These are phyloP conservation scores for Drosophila leontia DNA, from an alignment of 1,140 invertebrate genomes.

Conservation along the genomic window DNA sequence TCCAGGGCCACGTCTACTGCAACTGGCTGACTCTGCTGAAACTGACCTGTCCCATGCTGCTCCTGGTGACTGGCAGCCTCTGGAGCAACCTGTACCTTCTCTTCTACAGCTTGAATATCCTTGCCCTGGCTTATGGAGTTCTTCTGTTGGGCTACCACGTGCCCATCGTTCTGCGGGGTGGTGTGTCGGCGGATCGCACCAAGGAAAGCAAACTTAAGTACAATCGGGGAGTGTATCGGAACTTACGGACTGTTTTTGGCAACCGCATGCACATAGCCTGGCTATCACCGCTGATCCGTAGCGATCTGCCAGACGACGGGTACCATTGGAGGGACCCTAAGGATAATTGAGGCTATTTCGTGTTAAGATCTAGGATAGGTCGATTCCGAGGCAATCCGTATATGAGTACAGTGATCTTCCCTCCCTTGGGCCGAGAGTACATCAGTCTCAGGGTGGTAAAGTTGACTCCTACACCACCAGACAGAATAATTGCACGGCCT, in stretches of 20 bases:
- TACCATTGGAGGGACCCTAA: slow-evolving; percentile 87
- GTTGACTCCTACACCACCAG: slow-evolving; percentile 58
- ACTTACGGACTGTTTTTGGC: slow-evolving; percentile 90
- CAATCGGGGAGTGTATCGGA: slow-evolving; percentile 89
- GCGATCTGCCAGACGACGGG: slow-evolving; percentile 91
- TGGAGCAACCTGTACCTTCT: slow-evolving; percentile 87
- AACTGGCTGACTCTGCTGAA: slow-evolving; percentile 88
- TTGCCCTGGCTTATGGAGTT: slow-evolving; percentile 89
- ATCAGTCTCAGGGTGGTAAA: slow-evolving; percentile 45
- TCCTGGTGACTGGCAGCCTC: slow-evolving; percentile 86
- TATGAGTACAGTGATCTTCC: slow-evolving; percentile 48
- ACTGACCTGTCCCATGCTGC: slow-evolving; percentile 88
- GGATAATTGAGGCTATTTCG: slow-evolving; percentile 15
- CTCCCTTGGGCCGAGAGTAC: not conserved
- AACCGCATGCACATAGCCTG: slow-evolving; percentile 90
- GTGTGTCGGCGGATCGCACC: slow-evolving; percentile 66
- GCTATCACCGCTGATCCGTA: slow-evolving; percentile 91
- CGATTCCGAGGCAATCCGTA: slow-evolving; percentile 30
- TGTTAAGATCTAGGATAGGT: slow-evolving; percentile 6
- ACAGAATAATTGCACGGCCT: slow-evolving; percentile 22
- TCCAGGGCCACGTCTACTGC: slow-evolving; percentile 84
- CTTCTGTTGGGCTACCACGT: slow-evolving; percentile 90
- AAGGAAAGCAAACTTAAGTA: slow-evolving; percentile 85
- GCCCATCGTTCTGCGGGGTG: slow-evolving; percentile 85
- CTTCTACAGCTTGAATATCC: slow-evolving; percentile 88